phyloP scores from a whole-genome alignment of 1,140 invertebrate genomes.

The Nasonia giraulti region DNA sequence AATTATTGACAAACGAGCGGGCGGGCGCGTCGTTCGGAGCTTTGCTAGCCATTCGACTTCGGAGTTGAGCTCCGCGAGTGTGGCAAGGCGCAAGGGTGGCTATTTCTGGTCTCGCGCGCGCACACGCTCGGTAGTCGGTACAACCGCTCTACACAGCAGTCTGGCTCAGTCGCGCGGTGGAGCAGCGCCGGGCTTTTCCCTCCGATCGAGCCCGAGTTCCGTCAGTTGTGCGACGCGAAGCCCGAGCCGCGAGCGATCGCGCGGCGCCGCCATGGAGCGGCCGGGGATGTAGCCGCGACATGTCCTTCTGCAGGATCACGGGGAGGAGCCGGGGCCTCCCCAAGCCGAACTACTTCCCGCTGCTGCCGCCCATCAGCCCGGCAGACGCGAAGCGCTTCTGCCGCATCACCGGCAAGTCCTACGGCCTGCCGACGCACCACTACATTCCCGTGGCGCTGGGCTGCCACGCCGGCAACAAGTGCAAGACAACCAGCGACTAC shows the following conservation, averaged over 20 bases:
- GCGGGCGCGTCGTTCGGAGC: too few relatives aligned
- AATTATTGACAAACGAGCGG: constrained; percentile 17
- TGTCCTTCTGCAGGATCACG: constrained; percentile 88
- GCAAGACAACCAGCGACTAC: constrained; percentile 80
- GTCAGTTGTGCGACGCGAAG: too few relatives aligned
- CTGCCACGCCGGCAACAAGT: constrained; percentile 77
- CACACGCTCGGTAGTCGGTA: constrained; percentile 67
- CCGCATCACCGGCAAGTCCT: constrained; percentile 87
- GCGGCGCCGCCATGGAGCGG: too few relatives aligned
- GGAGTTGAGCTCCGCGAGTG: too few relatives aligned
- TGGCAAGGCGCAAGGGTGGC: constrained; percentile 67
- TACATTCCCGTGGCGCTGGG: constrained; percentile 85
- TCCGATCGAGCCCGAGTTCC: not conserved
- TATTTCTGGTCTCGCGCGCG: constrained; percentile 73
- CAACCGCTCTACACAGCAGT: constrained; percentile 52
- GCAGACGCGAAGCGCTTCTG: constrained; percentile 87
- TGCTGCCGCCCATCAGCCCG: constrained; percentile 86
- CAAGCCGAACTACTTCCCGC: constrained; percentile 88
- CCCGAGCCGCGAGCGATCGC: too few relatives aligned
- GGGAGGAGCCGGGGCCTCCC: constrained; percentile 86
- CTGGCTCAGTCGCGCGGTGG: constrained; percentile 57
- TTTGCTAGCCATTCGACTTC: too few relatives aligned
- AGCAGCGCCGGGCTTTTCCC: too few relatives aligned
- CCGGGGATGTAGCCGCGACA: constrained; percentile 50
- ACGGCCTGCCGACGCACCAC: constrained; percentile 83